A percentile compares a stretch with the other conserved stretches of the same genome.
These are phyloP conservation scores for Caerostris darwini DNA, from an alignment of 1,140 invertebrate species.

Conservation along the genomic window DNA sequence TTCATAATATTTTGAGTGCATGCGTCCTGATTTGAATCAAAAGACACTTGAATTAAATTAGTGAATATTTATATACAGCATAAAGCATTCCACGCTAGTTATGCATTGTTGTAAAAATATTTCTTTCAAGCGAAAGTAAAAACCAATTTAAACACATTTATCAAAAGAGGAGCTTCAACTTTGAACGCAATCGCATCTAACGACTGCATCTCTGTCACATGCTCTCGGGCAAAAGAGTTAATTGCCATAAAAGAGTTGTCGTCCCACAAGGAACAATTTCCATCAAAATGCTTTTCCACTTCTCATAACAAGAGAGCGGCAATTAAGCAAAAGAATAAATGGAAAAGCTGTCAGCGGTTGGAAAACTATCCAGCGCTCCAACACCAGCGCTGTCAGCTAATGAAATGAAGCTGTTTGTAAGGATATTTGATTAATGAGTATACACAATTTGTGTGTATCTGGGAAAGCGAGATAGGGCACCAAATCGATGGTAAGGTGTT, in stretches of 20 bases:
- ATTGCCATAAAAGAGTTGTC: constrained; percentile 40
- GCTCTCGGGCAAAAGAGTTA: constrained; percentile 29
- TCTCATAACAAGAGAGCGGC: constrained; percentile 33
- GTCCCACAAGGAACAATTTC: constrained; percentile 14
- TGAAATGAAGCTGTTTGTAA: constrained; percentile 69
- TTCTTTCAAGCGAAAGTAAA: too few species aligned
- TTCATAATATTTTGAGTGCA: too few species aligned
- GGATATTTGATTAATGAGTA: constrained; percentile 55
- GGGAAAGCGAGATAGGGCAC: constrained; percentile 1
- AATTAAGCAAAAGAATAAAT: constrained; percentile 50
- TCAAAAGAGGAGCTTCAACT: neutral
- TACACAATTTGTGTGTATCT: constrained; percentile 46
- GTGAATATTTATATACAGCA: too few species aligned
- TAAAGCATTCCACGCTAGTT: too few species aligned
- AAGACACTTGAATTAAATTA: too few species aligned
- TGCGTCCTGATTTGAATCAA: too few species aligned
- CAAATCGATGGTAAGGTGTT: constrained; percentile 27
- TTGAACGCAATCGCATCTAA: neutral
- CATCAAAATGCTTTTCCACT: neutral
- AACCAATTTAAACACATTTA: too few species aligned
- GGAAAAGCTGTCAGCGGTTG: constrained; percentile 39
- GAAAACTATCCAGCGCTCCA: constrained; percentile 23
- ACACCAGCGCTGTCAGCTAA: constrained; percentile 56
- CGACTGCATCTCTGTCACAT: neutral
- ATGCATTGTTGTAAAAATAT: too few species aligned